Evolutionary conservation across 2,888 invertebrate species (phyloP), one percentile per base, ranked within the genome.

Genomic region (Microchrysa polita): DNA sequence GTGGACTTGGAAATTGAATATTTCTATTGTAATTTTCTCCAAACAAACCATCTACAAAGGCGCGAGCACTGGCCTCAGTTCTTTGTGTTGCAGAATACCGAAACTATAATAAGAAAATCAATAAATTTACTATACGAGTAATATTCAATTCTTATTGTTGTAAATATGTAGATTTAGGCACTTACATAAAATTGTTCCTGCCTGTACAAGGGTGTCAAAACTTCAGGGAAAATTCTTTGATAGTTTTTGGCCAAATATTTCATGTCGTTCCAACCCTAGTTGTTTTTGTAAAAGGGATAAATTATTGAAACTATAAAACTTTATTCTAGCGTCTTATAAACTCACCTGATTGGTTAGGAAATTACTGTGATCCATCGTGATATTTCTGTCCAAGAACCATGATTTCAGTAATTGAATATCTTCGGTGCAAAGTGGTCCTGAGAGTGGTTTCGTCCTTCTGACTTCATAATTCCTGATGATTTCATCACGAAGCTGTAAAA

Each of bases 381-480:
- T 87, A 20, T 88, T 88, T 0, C 86, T 83, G 78, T 89, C 88
- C 88, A 91, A 91, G 61, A 85, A 82, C 93, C 93, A 93, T 67
- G 85, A 86, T 79, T 88, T 87, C 5, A 94, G 83, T 42, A 90
- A 86, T 48, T 90, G 87, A 74, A 91, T 81, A 83, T 94, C 94
- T 1, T 88, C 86, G 1, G 83, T 79, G 81, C 94, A 95, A 76
- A 94, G 84, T 1, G 90, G 88, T 78, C 87, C 85, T 82, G 86
- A 83, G n/a, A 82, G 86, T 73, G 86, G 87, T 81, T 79, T 85
- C 77, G 82, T 86, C 83, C 74, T 81, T 1, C 84, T 81, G 52
- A 83, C 85, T 63, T 88, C 88, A 81, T 93, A 92, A 82, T 93
- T 93, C n/a, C 84, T 83, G 0, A 90, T 78, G 72, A 94, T 88